These are phyloP conservation scores for Sarcophilus harrisii DNA, from an alignment of 2,797 vertebrate genomes.

Conservation along the genomic window DNA sequence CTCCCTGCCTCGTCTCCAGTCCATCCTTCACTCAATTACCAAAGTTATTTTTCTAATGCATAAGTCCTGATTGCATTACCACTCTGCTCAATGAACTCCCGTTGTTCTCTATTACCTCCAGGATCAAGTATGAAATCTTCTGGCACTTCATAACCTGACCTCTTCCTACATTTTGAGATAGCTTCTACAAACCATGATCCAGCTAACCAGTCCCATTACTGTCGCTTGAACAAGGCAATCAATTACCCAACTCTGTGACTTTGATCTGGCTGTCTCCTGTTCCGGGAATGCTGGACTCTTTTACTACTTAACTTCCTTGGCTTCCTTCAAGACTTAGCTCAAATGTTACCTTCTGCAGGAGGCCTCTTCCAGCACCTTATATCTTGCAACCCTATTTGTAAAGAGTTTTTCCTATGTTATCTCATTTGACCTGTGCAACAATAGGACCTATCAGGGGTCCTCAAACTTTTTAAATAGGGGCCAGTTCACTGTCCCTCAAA, in stretches of 20 bases:
- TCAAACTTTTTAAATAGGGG: too few relatives aligned
- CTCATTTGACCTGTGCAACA: neutral
- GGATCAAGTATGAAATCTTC: neutral
- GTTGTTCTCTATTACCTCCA: neutral
- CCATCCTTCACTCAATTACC: neutral
- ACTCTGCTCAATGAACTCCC: neutral
- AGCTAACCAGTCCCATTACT: neutral
- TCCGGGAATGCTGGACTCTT: neutral
- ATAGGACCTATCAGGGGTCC: neutral
- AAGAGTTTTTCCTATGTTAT: neutral
- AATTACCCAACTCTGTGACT: neutral
- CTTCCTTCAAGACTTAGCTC: neutral
- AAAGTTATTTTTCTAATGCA: neutral
- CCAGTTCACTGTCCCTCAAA: too few relatives aligned
- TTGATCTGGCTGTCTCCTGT: neutral
- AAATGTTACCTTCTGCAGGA: neutral
- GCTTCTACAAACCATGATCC: neutral
- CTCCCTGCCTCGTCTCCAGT: neutral
- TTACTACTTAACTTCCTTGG: neutral
- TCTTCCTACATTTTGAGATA: neutral
- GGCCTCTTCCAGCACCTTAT: neutral
- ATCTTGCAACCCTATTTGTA: neutral
- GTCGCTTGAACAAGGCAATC: neutral
- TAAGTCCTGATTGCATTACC: neutral
- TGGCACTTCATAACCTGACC: neutral